Evolutionary conservation across 2,888 invertebrate species (phyloP).

Genomic region (Plagodis dolabraria): DNA sequence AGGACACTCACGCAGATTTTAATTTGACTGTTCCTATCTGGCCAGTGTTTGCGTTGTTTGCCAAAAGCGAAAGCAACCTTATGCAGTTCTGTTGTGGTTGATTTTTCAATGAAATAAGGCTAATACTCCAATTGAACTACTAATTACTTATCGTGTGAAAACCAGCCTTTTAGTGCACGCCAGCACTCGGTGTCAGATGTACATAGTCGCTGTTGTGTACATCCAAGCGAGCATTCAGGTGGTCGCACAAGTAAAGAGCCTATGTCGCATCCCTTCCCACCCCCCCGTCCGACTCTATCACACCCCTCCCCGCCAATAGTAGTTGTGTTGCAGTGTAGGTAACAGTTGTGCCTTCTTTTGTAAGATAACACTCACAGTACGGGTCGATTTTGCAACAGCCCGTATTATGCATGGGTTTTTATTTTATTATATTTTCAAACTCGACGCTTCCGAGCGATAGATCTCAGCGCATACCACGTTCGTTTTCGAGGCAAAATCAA

Average conservation of each 20-base stretch:
- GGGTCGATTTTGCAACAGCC: slow-evolving; percentile 67
- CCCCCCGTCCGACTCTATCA: slow-evolving; percentile 20
- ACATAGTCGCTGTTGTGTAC: slow-evolving; percentile 2
- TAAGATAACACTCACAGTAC: slow-evolving; percentile 56
- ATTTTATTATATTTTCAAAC: slow-evolving; percentile 39
- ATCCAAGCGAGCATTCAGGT: slow-evolving; percentile 46
- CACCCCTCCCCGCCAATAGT: slow-evolving; percentile 38
- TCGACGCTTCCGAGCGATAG: slow-evolving; percentile 57
- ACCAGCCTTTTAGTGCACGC: slow-evolving; percentile 60
- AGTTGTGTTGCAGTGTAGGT: slow-evolving; percentile 54
- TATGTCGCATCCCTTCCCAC: slow-evolving; percentile 57
- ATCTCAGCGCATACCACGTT: slow-evolving; percentile 44
- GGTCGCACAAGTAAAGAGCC: slow-evolving; percentile 75
- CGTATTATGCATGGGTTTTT: slow-evolving; percentile 78
- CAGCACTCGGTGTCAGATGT: slow-evolving; percentile 36
- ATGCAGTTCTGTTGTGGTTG: neutral
- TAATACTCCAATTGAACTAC: neutral
- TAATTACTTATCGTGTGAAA: neutral
- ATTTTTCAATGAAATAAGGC: neutral
- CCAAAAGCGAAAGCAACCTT: neutral
- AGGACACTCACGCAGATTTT: too few relatives aligned
- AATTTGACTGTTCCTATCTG: too few relatives aligned
- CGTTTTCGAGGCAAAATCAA: slow-evolving; percentile 76
- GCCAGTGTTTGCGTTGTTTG: too few relatives aligned
- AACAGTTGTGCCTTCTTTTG: slow-evolving; percentile 45